Evolutionary conservation across 2,113 vertebrate species (phyloP).

Genomic region (Rhynchopsitta pachyrhyncha): DNA sequence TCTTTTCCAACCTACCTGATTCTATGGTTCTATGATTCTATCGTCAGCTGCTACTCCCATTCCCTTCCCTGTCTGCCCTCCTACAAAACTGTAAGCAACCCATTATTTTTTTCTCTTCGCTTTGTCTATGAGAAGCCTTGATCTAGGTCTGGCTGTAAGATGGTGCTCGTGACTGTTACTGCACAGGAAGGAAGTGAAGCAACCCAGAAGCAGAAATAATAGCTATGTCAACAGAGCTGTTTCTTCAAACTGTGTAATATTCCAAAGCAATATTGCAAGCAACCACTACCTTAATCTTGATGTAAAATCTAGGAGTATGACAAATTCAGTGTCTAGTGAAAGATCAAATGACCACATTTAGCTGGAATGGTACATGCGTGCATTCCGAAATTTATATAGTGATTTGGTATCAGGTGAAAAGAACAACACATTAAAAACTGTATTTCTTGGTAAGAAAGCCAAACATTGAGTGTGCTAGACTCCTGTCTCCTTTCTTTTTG

Average conservation of each 20-base stretch:
- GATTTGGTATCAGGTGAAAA: background rate
- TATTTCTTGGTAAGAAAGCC: background rate
- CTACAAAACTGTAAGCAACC: background rate
- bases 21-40: background rate
- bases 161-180: background rate
- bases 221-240: background rate
- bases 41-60: too few relatives aligned
- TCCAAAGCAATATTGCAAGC: background rate
- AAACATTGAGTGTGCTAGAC: background rate
- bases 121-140: background rate
- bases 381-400: background rate
- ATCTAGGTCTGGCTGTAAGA: background rate
- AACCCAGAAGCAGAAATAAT: constrained; percentile 31
- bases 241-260: constrained; percentile 20
- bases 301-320: background rate
- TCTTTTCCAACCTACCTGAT: background rate
- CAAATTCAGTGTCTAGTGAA: background rate
- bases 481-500: background rate
- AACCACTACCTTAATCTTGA: background rate
- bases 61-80: background rate
- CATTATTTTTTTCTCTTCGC: accelerated
- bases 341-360: background rate
- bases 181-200: constrained; percentile 44
- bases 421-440: background rate
- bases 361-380: background rate